phyloP scores from a whole-genome alignment of 2,797 vertebrate genomes.

The Pempheris klunzingeri region DNA sequence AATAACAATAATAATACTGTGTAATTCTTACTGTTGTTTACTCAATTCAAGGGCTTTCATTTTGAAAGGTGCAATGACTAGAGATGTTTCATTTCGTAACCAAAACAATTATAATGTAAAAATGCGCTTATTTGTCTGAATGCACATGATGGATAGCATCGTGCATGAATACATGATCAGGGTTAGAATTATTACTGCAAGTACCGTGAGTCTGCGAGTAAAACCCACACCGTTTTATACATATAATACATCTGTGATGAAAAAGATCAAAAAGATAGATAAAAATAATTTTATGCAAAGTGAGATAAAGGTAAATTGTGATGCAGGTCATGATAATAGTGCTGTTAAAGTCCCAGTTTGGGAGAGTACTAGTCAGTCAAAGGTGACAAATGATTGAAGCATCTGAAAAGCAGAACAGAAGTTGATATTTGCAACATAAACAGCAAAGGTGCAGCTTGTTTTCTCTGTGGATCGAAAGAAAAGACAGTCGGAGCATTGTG shows the following conservation, averaged over 20 bases:
- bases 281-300: not conserved
- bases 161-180: not conserved
- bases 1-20: conserved; percentile 15
- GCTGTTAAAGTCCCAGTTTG: conserved; percentile 25
- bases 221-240: not conserved
- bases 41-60: conserved; percentile 1
- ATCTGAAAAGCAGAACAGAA: conserved; percentile 37
- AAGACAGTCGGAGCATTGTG: conserved; percentile 28
- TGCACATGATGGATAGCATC: not conserved
- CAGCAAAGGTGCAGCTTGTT: conserved; percentile 36
- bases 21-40: conserved; percentile 2
- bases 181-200: not conserved
- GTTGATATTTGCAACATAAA: conserved; percentile 40
- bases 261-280: not conserved
- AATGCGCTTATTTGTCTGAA: conserved; percentile 7
- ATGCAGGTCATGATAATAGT: conserved; percentile 27
- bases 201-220: not conserved
- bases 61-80: not conserved
- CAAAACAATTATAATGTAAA: not conserved
- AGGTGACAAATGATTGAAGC: conserved; percentile 37
- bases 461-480: conserved; percentile 41
- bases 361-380: not conserved
- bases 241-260: not conserved
- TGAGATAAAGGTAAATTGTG: conserved; percentile 1
- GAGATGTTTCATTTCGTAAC: not conserved